phyloP scores from a whole-genome alignment of 2,113 vertebrate genomes.

The Gambusia holbrooki region DNA sequence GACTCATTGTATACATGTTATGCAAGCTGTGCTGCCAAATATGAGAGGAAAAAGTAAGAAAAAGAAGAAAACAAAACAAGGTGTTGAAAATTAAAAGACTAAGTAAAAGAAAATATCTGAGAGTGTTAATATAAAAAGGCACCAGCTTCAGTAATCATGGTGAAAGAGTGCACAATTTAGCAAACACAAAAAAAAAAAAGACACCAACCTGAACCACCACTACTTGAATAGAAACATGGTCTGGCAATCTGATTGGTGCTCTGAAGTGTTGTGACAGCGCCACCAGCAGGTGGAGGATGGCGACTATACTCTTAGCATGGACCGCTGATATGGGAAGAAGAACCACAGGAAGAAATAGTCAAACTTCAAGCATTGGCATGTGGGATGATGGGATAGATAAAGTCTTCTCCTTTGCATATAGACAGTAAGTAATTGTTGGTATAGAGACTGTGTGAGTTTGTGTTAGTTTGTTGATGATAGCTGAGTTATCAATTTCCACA shows the following conservation, averaged over 20 bases:
- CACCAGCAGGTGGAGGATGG: constrained; percentile 95
- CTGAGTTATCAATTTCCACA: too few species aligned
- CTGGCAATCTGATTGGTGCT: constrained; percentile 94
- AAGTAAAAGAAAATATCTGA: too few species aligned
- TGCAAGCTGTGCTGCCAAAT: neutral
- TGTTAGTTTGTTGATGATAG: too few species aligned
- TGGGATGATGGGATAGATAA: too few species aligned
- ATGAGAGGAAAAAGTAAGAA: neutral
- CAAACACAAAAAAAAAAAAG: fast-evolving
- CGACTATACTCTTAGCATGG: constrained; percentile 95
- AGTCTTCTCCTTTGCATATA: too few species aligned
- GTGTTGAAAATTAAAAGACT: neutral
- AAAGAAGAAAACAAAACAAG: neutral
- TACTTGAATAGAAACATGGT: constrained; percentile 96
- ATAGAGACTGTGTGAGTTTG: too few species aligned
- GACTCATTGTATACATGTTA: neutral
- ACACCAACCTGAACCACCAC: constrained; percentile 93
- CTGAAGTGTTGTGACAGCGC: constrained; percentile 95
- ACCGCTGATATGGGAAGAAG: constrained; percentile 79
- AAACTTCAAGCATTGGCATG: too few species aligned
- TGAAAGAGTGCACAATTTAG: neutral
- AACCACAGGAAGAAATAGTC: neutral
- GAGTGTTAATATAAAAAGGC: too few species aligned
- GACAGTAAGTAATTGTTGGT: too few species aligned
- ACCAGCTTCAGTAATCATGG: neutral